phyloP scores from a whole-genome alignment of 2,797 vertebrate genomes.

The Falco naumanni region DNA sequence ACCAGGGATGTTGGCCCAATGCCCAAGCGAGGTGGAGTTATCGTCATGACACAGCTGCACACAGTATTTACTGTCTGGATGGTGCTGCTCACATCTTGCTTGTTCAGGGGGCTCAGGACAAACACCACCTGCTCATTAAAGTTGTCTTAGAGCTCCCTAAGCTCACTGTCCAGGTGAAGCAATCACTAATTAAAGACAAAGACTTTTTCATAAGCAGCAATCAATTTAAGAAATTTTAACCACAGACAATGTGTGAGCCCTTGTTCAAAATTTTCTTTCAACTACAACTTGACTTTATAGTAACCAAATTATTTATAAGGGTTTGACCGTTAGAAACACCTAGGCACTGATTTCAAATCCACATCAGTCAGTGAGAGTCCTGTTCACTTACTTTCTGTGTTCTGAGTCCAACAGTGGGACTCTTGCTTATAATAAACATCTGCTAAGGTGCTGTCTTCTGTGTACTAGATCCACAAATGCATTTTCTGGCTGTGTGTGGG shows the following conservation, averaged over 20 bases:
- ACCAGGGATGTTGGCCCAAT: too few species aligned
- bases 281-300: background rate
- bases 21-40: too few species aligned
- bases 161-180: too few species aligned
- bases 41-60: too few species aligned
- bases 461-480: background rate
- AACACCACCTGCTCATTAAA: too few species aligned
- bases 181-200: too few species aligned
- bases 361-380: background rate
- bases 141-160: too few species aligned
- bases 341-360: background rate
- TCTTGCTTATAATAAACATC: background rate
- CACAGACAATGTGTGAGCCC: background rate
- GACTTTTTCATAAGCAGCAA: too few species aligned
- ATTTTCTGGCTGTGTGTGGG: background rate
- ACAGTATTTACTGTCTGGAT: too few species aligned
- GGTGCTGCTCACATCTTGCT: too few species aligned
- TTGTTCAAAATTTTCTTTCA: background rate
- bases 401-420: background rate
- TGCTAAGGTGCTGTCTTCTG: background rate
- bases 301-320: background rate
- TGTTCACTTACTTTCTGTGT: background rate
- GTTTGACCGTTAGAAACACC: background rate
- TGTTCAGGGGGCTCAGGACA: too few species aligned
- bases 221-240: too few species aligned